These are phyloP conservation scores for Drosophila prolongata DNA, from an alignment of 2,888 invertebrate genomes.

Conservation along the genomic window DNA sequence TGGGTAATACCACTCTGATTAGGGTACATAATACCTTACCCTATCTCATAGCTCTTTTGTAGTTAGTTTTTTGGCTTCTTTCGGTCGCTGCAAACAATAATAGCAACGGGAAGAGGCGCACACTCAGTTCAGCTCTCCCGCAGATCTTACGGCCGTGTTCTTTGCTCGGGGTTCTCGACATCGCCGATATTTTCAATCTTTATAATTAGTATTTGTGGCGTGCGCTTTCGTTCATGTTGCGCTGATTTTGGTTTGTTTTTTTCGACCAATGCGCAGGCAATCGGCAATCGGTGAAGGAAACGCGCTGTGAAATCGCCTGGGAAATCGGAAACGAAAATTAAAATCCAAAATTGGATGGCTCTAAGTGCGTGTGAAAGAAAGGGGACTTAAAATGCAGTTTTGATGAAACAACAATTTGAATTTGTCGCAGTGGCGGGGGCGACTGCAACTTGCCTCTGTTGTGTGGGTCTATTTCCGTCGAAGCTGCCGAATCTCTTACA, in stretches of 20 bases:
- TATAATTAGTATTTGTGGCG: conserved; percentile 81
- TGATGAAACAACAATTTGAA: conserved; percentile 26
- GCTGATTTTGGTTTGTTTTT: conserved; percentile 73
- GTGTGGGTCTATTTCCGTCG: conserved; percentile 77
- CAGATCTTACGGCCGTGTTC: conserved; percentile 68
- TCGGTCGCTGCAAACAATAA: conserved; percentile 67
- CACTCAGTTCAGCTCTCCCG: conserved; percentile 64
- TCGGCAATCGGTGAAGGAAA: conserved; percentile 25
- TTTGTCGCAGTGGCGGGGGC: conserved; percentile 22
- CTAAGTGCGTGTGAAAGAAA: conserved; percentile 63
- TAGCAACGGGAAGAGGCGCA: conserved; percentile 58
- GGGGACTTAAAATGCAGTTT: conserved; percentile 4
- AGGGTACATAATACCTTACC: conserved; percentile 39
- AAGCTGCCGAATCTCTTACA: conserved; percentile 78
- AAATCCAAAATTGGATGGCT: conserved; percentile 50
- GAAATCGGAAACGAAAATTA: conserved; percentile 11
- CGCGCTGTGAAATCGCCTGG: conserved; percentile 24
- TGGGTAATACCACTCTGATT: no score
- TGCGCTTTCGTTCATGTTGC: conserved; percentile 80
- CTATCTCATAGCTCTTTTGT: conserved; percentile 19
- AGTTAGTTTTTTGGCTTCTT: conserved; percentile 48
- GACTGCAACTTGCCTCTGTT: conserved; percentile 54
- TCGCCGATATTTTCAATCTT: conserved; percentile 77
- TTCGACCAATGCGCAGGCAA: conserved; percentile 32
- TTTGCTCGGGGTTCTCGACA: conserved; percentile 64